Percentiles rank a stretch among this genome's conserved stretches.
These are phyloP conservation scores for Ctenoplectra terminalis DNA, from an alignment of 1,140 invertebrate genomes.

Conservation along the genomic window DNA sequence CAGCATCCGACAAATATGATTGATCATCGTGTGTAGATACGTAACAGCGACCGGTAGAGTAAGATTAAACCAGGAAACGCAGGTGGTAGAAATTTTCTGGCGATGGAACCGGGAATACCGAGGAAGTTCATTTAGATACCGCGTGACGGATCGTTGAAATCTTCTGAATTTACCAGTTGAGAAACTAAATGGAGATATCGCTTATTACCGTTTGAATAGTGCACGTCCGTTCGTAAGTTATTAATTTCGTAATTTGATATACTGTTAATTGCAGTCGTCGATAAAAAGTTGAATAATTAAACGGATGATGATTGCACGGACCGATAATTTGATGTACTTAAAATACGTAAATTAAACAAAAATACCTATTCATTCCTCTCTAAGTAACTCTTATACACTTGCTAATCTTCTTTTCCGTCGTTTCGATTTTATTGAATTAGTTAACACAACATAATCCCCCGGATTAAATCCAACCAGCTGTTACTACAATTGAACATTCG, in stretches of 20 bases:
- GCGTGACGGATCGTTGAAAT: constrained; percentile 28
- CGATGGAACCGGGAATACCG: neutral
- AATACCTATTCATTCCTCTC: neutral
- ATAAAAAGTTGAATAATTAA: too few species aligned
- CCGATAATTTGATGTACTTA: too few species aligned
- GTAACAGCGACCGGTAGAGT: too few species aligned
- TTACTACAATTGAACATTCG: constrained; percentile 4
- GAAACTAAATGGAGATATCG: too few species aligned
- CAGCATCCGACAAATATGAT: constrained; percentile 6
- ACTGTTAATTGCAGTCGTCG: too few species aligned
- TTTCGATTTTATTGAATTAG: constrained; percentile 2
- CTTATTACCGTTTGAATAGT: too few species aligned
- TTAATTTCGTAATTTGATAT: too few species aligned
- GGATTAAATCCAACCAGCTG: constrained; percentile 10
- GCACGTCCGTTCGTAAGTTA: too few species aligned
- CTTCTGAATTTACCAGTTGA: constrained; percentile 25
- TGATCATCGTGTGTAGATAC: neutral
- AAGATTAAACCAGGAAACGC: too few species aligned
- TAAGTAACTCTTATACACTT: neutral
- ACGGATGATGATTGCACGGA: too few species aligned
- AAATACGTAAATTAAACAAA: too few species aligned
- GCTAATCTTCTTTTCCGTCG: neutral
- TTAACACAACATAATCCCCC: constrained; percentile 3
- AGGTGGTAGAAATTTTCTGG: neutral
- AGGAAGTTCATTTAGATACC: neutral